Base-by-base conservation (phyloP, 2,113 vertebrate genomes). In the Leptocoma aspasia region DNA sequence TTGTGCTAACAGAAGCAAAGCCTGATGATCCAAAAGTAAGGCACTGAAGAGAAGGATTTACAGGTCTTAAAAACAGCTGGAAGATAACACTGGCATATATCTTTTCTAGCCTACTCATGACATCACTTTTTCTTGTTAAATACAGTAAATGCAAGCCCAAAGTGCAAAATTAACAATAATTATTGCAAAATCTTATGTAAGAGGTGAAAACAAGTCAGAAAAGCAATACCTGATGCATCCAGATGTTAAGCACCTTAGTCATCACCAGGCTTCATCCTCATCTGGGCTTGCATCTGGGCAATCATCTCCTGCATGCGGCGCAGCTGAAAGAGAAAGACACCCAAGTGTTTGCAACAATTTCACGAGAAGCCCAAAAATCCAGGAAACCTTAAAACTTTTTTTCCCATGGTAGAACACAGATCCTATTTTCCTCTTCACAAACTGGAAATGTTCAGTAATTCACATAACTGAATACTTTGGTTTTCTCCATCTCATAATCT, bases 291-390 rank as follows among this genome's bases (percentile, higher is more conserved):
- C 98, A 99, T 99, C 87, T 98, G 98, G 57, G 98, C 97, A 56
- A 99, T 99, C 98, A 99, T 99, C 97, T 99, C 98, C 95, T 99
- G 99, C 98, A 98, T 99, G 94, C 98, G 98, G 78, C 98, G 98
- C 97, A 99, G 95, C 98, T 99, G 76, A 2, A 95, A 94, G 66
- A 79, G 2, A 89, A 63, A 65, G 31, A 72, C 22, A 93, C 37
- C 21, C 50, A 49, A 23, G 4, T 1, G 14, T 24, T 92, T 13
- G 52, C 26, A 65, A 35, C 45, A 39, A n/a, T 12, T 68, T 37
- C 30, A 72, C 1, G 7, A 70, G 27, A 39, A 49, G 37, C 39
- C 44, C 42, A 68, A 88, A 63, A 83, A 71, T 22, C 66, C 42
- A 80, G 41, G 19, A 77, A 87, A 53, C 30, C n/a, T 39, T 13